A percentile compares a stretch with the other conserved stretches of the same genome.
These are phyloP conservation scores for Euproctis similis DNA, from an alignment of 2,888 invertebrate genomes.

Conservation along the genomic window DNA sequence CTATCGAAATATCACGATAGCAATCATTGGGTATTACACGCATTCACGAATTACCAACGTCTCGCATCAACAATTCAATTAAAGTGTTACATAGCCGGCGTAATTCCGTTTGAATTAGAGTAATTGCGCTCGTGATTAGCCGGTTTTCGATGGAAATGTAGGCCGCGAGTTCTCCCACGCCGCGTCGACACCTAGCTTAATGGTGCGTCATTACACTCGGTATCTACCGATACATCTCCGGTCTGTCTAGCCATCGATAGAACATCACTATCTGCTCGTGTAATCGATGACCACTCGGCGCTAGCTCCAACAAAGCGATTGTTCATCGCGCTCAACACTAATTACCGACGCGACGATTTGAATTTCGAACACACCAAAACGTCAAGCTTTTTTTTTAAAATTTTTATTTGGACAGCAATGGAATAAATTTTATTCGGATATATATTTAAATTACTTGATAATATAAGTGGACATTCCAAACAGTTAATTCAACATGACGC, in stretches of 20 bases:
- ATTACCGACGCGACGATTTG: constrained; percentile 35
- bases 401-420: constrained; percentile 8
- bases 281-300: constrained; percentile 48
- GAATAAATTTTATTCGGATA: constrained; percentile 2
- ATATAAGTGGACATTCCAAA: constrained; percentile 34
- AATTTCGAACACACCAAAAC: constrained; percentile 19
- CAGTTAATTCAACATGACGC: constrained; percentile 37
- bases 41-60: constrained; percentile 30
- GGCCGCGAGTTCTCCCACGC: constrained; percentile 66
- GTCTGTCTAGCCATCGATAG: constrained; percentile 34
- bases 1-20: constrained; percentile 34
- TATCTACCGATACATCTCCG: constrained; percentile 64
- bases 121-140: constrained; percentile 66
- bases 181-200: constrained; percentile 65
- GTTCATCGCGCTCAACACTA: constrained; percentile 46
- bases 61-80: constrained; percentile 61
- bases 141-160: constrained; percentile 49
- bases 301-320: constrained; percentile 52
- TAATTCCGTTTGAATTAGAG: constrained; percentile 67
- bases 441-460: constrained; percentile 5
- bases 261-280: constrained; percentile 51
- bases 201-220: constrained; percentile 65
- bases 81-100: constrained; percentile 58
- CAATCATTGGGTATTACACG: constrained; percentile 39
- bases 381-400: constrained; percentile 6